Base-by-base conservation (phyloP, 2,888 invertebrate species). In the Agrochola lychnidis region DNA sequence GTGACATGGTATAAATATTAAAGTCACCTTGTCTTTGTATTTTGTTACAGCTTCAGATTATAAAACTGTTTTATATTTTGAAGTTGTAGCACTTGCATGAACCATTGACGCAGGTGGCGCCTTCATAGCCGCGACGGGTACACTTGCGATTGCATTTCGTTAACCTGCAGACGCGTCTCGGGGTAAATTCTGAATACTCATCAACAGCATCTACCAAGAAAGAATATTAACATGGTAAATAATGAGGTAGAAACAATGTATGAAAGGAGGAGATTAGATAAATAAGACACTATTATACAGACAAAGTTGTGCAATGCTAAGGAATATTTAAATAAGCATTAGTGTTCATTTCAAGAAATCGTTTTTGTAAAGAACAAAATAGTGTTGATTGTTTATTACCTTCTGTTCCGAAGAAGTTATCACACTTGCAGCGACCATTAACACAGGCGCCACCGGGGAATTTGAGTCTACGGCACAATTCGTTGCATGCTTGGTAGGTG, bases 81-180 rank as follows among this genome's bases (percentile, higher is more conserved):
- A 40, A 40, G 40, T 40, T 9, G n/a, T 45, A 25, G 30, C 79
- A 78, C 0, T 69, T 64, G 74, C 79, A 80, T 0, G 45, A 45
- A 16, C 68, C 74, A 14, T 74, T 74, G 14, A 62, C 83, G 9
- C 80, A 81, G n/a, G n/a, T 70, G 1, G 76, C 59, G 10, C 84
- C 4, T 19, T 64, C 78, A 57, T 48, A 76, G 9, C 76, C 64
- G 14, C 63, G 57, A n/a, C 63, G 78, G 30, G 22, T 64, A 14
- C 76, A 76, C 5, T 6, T 51, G 4, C 30, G 48, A 40, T 30
- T 42, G 19, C 76, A 76, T 42, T 64, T 48, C 1, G 19, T 6
- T 30, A 51, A n/a, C 0, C 1, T 51, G 40, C 64, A 76, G 48
- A 16, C 9, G 6, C 57, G 78, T 59, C 19, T 42, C 6, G 22